These are phyloP conservation scores for Eupristina koningsbergeri DNA, from an alignment of 1,140 invertebrate genomes.

Conservation along the genomic window DNA sequence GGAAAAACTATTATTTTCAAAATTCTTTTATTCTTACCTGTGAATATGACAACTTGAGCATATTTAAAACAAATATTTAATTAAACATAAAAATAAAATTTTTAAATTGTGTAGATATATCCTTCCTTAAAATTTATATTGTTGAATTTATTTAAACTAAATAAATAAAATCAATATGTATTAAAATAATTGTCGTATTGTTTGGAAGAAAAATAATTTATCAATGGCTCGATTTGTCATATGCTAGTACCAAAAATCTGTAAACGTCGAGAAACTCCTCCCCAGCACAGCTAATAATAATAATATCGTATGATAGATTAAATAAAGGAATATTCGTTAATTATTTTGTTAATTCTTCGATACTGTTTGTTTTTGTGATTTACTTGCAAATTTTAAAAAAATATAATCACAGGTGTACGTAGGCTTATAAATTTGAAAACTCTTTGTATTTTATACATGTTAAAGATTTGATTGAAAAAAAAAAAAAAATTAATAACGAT, in stretches of 20 bases:
- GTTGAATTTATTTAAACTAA: background rate
- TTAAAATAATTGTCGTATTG: no score
- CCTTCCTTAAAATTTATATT: background rate
- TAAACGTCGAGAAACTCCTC: constrained; percentile 25
- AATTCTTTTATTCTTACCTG: constrained; percentile 34
- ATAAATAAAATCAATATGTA: no score
- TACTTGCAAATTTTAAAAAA: background rate
- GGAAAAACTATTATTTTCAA: constrained; percentile 48
- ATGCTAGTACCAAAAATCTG: constrained; percentile 34
- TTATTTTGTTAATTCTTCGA: constrained; percentile 13
- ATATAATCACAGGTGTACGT: background rate
- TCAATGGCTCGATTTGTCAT: constrained; percentile 34
- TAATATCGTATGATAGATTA: background rate
- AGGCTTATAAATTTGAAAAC: background rate
- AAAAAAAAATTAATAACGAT: background rate
- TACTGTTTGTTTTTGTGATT: constrained; percentile 12
- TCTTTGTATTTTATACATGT: constrained; percentile 3
- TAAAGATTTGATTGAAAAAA: no score
- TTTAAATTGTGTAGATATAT: background rate
- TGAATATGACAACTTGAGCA: constrained; percentile 37
- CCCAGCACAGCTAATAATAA: constrained; percentile 49
- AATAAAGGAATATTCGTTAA: constrained; percentile 8
- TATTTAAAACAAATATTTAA: background rate
- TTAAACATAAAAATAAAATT: background rate
- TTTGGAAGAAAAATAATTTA: no score